These are phyloP conservation scores for Hydrophis major DNA, from an alignment of 2,797 vertebrate genomes.

Conservation along the genomic window DNA sequence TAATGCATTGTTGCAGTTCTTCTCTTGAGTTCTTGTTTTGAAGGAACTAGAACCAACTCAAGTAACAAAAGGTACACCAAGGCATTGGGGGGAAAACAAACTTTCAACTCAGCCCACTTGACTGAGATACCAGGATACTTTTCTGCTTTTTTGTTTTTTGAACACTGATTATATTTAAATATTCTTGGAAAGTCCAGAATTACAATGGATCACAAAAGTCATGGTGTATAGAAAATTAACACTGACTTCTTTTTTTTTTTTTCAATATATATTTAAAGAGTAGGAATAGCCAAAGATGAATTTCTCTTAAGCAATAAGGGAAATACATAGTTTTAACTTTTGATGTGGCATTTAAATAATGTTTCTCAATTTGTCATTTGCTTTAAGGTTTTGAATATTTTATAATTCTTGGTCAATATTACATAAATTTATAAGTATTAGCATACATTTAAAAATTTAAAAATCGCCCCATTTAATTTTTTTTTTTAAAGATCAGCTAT, in stretches of 20 bases:
- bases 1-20: not conserved
- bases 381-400: not conserved
- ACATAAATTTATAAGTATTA: not conserved
- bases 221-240: not conserved
- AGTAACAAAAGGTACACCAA: not conserved
- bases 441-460: too few species aligned
- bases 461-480: not conserved
- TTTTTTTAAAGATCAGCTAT: not conserved
- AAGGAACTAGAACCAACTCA: not conserved
- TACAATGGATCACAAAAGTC: not conserved
- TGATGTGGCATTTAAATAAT: not conserved
- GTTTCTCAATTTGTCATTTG: not conserved
- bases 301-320: not conserved
- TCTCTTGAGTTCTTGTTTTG: not conserved
- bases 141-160: not conserved
- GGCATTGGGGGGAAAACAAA: not conserved
- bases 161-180: conserved; percentile 29
- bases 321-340: not conserved
- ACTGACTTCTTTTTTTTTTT: not conserved
- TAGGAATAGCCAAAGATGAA: not conserved
- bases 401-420: not conserved
- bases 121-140: conserved; percentile 14
- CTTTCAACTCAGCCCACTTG: not conserved
- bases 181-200: conserved; percentile 22
- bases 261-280: not conserved